phyloP scores from a whole-genome alignment of 64 coral and sea anemone genomes.

The Dendronephthya gigantea region DNA sequence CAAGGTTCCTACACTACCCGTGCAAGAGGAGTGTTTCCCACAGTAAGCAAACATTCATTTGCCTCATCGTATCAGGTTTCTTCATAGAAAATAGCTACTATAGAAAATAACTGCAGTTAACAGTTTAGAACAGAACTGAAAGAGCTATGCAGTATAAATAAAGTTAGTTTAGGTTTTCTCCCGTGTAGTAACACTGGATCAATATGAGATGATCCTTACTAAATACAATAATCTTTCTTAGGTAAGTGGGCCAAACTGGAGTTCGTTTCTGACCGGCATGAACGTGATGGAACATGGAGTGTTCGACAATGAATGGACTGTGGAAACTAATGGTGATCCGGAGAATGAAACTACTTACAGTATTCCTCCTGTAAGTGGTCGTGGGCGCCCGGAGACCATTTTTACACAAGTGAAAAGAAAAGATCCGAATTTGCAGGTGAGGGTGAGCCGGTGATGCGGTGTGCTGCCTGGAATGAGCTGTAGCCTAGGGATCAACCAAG shows the following conservation, averaged over 20 bases:
- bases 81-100: too few species aligned
- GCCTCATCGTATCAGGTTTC: neutral
- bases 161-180: too few species aligned
- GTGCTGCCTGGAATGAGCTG: too few species aligned
- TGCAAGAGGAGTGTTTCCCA: neutral
- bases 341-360: neutral
- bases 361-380: neutral
- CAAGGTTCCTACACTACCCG: neutral
- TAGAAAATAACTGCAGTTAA: too few species aligned
- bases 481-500: too few species aligned
- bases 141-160: too few species aligned
- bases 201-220: too few species aligned
- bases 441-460: neutral
- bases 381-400: neutral
- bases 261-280: neutral
- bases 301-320: neutral
- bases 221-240: too few species aligned
- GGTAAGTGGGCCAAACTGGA: slow-evolving; percentile 5
- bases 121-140: too few species aligned
- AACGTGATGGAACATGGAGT: neutral
- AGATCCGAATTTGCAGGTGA: neutral
- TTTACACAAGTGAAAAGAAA: neutral
- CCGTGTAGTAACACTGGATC: too few species aligned
- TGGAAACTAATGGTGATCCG: neutral
- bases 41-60: neutral